A percentile compares a stretch with the other conserved stretches of the same genome.
Conservation (phyloP, 2,888 invertebrate genomes). For the Hypomecis atomaria region DNA sequence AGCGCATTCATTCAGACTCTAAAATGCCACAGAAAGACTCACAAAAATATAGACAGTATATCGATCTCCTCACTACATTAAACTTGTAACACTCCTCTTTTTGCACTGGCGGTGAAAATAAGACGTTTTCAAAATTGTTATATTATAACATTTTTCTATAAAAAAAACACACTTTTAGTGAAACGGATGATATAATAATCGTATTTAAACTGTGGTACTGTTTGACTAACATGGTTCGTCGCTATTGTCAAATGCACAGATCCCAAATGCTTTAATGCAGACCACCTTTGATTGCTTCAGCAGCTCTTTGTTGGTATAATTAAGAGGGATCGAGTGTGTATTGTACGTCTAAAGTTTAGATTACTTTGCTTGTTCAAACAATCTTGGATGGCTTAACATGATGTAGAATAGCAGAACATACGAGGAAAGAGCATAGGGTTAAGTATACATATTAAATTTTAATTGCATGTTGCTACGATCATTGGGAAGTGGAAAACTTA, state of each 20-base stretch:
- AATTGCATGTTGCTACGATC: not conserved
- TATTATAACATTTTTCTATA: not conserved
- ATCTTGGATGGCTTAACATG: constrained; percentile 18
- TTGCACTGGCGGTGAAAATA: no score
- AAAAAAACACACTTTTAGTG: not conserved
- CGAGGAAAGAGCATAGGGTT: not conserved
- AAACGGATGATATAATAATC: not conserved
- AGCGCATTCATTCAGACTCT: no score
- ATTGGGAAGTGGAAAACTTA: no score
- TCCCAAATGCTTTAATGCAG: constrained; percentile 56
- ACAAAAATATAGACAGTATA: no score
- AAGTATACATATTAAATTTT: not conserved
- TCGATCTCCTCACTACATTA: no score
- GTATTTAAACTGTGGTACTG: constrained; percentile 45
- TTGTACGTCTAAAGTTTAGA: constrained; percentile 24
- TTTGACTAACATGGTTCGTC: constrained; percentile 46
- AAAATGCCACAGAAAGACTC: no score
- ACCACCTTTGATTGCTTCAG: constrained; percentile 55
- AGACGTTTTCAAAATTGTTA: not conserved
- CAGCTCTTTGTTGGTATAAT: constrained; percentile 49
- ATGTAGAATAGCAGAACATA: constrained; percentile 13
- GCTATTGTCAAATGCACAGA: constrained; percentile 58
- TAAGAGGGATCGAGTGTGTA: constrained; percentile 34
- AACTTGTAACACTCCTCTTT: no score
- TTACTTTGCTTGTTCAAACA: constrained; percentile 27